phyloP scores from a whole-genome alignment of 2,113 vertebrate genomes.

The Salvelinus sp. region DNA sequence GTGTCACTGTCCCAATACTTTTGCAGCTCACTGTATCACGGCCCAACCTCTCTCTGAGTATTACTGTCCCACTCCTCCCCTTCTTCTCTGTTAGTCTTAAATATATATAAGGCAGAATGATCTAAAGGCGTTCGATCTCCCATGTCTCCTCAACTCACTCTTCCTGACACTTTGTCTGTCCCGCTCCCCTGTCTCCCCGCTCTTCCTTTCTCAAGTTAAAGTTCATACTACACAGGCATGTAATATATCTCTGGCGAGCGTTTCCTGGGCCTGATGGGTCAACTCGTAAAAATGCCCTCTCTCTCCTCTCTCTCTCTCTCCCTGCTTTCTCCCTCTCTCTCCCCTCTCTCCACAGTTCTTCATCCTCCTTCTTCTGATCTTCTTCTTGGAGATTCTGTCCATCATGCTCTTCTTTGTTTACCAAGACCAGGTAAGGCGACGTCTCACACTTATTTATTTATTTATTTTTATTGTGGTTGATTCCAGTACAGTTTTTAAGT shows the following conservation, averaged over 20 bases:
- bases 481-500: neutral
- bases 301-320: neutral
- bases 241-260: neutral
- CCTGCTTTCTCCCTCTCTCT: neutral
- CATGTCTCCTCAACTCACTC: neutral
- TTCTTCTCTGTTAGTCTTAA: conserved; percentile 19
- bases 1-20: too few relatives aligned
- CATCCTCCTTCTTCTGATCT: conserved; percentile 89
- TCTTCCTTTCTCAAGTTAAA: neutral
- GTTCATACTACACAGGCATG: neutral
- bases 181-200: neutral
- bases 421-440: conserved; percentile 85
- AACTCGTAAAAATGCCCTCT: conserved; percentile 1
- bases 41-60: neutral
- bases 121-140: conserved; percentile 4
- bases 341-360: conserved; percentile 86
- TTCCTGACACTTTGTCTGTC: neutral
- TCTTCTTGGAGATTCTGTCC: conserved; percentile 89
- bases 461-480: neutral
- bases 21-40: neutral
- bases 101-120: conserved; percentile 13
- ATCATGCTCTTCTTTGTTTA: conserved; percentile 94
- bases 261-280: neutral
- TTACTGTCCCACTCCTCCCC: neutral
- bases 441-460: neutral